Evolutionary conservation across 2,113 vertebrate species (phyloP).

Genomic region (Falcunculus frontatus): DNA sequence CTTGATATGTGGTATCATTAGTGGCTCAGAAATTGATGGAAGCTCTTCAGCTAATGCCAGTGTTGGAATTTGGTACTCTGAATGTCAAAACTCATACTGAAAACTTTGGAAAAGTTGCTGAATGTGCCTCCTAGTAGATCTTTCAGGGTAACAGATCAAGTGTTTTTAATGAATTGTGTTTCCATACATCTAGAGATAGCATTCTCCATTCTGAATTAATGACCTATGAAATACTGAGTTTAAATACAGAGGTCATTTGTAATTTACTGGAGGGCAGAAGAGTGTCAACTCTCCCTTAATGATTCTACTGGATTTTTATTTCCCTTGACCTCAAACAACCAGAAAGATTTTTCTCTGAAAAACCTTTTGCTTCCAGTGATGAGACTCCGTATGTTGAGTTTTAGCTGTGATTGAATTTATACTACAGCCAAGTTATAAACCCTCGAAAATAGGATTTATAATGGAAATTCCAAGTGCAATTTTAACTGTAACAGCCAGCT

Average conservation of each 20-base stretch:
- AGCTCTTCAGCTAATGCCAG: not conserved
- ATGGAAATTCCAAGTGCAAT: slow-evolving; percentile 65
- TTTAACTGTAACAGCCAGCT: slow-evolving; percentile 44
- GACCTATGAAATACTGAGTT: slow-evolving; percentile 27
- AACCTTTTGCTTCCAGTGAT: slow-evolving; percentile 51
- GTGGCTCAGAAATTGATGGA: not conserved
- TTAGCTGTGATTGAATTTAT: slow-evolving; percentile 67
- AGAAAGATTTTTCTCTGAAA: slow-evolving; percentile 15
- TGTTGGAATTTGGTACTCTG: not conserved
- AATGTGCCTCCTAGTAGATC: not conserved
- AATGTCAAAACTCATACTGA: not conserved
- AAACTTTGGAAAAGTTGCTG: not conserved
- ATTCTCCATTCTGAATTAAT: slow-evolving; percentile 18
- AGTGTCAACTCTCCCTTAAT: not conserved
- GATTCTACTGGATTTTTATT: not conserved
- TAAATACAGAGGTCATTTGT: slow-evolving; percentile 44
- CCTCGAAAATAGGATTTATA: slow-evolving; percentile 71
- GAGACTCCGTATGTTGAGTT: slow-evolving; percentile 40
- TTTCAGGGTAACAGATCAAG: not conserved
- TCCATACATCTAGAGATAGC: not conserved
- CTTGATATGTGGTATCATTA: not conserved
- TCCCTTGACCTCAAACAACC: not conserved
- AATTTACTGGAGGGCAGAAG: slow-evolving; percentile 36
- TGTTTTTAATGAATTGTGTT: slow-evolving; percentile 24
- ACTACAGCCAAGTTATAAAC: slow-evolving; percentile 66